Evolutionary conservation across 2,888 invertebrate species (phyloP).

Genomic region (Pollenia labialis): DNA sequence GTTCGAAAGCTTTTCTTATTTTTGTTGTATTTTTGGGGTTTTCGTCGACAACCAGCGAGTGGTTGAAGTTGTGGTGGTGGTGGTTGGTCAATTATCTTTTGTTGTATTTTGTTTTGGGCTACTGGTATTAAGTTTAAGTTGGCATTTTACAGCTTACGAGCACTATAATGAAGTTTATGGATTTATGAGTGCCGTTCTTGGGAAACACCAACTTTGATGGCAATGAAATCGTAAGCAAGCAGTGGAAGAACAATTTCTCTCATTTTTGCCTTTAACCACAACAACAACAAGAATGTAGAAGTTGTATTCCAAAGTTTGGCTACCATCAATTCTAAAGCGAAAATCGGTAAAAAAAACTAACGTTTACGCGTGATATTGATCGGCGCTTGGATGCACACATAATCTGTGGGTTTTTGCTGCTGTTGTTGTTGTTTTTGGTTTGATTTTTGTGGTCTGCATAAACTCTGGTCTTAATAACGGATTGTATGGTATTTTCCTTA

Average conservation of each 20-base stretch:
- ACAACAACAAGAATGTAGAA: slow-evolving; percentile 20
- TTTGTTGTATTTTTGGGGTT: slow-evolving; percentile 38
- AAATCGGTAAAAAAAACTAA: slow-evolving; percentile 54
- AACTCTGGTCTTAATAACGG: slow-evolving; percentile 70
- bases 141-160: slow-evolving; percentile 66
- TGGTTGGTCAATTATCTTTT: slow-evolving; percentile 72
- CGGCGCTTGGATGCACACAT: slow-evolving; percentile 71
- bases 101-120: slow-evolving; percentile 51
- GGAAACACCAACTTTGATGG: slow-evolving; percentile 65
- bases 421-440: slow-evolving; percentile 22
- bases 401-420: slow-evolving; percentile 46
- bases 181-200: slow-evolving; percentile 71
- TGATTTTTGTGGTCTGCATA: slow-evolving; percentile 65
- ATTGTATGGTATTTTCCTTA: slow-evolving; percentile 58
- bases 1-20: neutral
- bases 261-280: slow-evolving; percentile 70
- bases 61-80: slow-evolving; percentile 42
- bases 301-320: slow-evolving; percentile 7
- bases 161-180: slow-evolving; percentile 64
- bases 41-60: slow-evolving; percentile 37
- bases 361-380: slow-evolving; percentile 75
- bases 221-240: slow-evolving; percentile 44
- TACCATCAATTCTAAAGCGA: slow-evolving; percentile 7
- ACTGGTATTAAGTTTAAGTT: slow-evolving; percentile 70
- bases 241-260: slow-evolving; percentile 59